Percentiles rank a stretch among this genome's conserved stretches.
These are phyloP conservation scores for Chironomus striatipennis DNA, from an alignment of 1,140 invertebrate genomes.

Conservation along the genomic window DNA sequence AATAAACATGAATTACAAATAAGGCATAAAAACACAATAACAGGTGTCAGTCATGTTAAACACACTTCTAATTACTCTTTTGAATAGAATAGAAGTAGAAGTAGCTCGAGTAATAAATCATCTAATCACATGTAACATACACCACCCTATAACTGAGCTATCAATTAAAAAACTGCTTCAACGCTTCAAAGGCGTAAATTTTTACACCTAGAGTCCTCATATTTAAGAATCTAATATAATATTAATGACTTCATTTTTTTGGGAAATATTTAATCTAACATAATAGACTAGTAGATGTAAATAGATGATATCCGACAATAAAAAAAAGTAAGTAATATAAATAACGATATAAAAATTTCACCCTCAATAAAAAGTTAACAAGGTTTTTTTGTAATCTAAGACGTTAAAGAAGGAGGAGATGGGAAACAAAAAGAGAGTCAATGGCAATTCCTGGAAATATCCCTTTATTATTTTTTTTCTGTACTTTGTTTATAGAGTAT, in stretches of 20 bases:
- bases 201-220: background rate
- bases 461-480: background rate
- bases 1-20: no score
- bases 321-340: background rate
- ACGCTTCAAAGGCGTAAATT: background rate
- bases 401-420: background rate
- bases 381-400: slow-evolving; percentile 13
- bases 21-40: no score
- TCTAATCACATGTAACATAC: no score
- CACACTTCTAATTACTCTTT: no score
- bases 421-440: background rate
- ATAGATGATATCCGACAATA: slow-evolving; percentile 13
- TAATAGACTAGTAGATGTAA: slow-evolving; percentile 13
- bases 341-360: slow-evolving; percentile 14
- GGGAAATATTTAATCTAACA: background rate
- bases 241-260: slow-evolving; percentile 4
- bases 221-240: slow-evolving; percentile 15
- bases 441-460: background rate
- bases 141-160: no score
- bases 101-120: no score
- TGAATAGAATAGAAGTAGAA: no score
- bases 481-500: background rate
- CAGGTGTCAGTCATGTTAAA: no score
- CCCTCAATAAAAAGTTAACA: slow-evolving; percentile 12
- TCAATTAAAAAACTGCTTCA: no score